These are phyloP conservation scores for Microctenopoma lineatum DNA, from an alignment of 2,797 vertebrate species.

Conservation along the genomic window DNA sequence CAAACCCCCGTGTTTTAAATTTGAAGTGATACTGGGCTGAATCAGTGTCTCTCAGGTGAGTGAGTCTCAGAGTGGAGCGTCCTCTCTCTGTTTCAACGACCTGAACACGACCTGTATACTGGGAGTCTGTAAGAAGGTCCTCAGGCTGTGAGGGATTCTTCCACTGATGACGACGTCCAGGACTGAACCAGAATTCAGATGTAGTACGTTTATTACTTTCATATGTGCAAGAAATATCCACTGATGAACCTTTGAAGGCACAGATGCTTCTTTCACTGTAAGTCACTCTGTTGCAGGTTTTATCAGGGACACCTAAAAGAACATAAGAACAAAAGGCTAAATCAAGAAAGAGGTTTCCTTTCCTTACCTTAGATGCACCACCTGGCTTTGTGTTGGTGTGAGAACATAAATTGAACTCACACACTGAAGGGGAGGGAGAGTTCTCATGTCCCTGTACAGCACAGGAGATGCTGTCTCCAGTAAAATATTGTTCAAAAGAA, in stretches of 20 bases:
- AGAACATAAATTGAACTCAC: constrained; percentile 40
- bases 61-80: constrained; percentile 57
- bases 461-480: constrained; percentile 25
- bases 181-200: constrained; percentile 30
- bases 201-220: not conserved
- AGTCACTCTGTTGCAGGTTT: too few species aligned
- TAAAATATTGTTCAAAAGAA: rapidly evolving
- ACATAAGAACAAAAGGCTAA: too few species aligned
- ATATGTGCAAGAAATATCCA: too few species aligned
- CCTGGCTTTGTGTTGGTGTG: not conserved
- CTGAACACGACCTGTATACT: constrained; percentile 24
- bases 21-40: constrained; percentile 60
- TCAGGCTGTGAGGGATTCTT: not conserved
- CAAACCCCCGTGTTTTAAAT: not conserved
- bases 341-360: too few species aligned
- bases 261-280: too few species aligned
- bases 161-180: rapidly evolving
- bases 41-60: constrained; percentile 9
- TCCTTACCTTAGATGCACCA: too few species aligned
- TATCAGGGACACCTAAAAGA: too few species aligned
- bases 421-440: constrained; percentile 29
- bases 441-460: not conserved
- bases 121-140: not conserved
- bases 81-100: rapidly evolving
- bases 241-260: too few species aligned